Evolutionary conservation across 2,113 vertebrate species (phyloP), one percentile per base, ranked within the genome.

Genomic region (Thamnaconus septentrionalis): DNA sequence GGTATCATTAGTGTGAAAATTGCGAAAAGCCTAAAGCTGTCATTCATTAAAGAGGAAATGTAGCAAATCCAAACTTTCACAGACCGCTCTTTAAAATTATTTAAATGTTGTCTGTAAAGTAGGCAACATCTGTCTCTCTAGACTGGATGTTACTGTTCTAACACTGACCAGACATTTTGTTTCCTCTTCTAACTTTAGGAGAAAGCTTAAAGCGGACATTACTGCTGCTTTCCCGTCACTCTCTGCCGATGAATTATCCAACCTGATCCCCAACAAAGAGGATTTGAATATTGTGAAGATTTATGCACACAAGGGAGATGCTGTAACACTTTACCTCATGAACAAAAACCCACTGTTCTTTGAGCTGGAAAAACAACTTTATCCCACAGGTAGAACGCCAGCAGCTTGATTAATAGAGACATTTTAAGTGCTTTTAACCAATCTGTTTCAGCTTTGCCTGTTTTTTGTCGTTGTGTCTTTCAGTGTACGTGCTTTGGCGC

Each of bases 401-500:
- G 3, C 12, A n/a, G 4, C 46, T 59, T 8, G 10, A 5, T 50
- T n/a, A 53, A 8, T 58, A 18, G 1, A 51, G 1, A 51, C 18
- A 9, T 8, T 42, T 1, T 31, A 31, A 31, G 18, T 31, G 18
- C 18, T 31, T 31, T 42, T 39, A 11, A 47, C 9, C 10, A 3
- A 39, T 5, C 41, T 40, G 11, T 47, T 55, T 18, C 18, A 12
- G 9, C 6, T 40, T 0, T 31, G 5, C 18, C 4, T 50, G 48
- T 11, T 50, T n/a, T 50, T 50, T 50, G 5, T 59, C 53, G 46
- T 76, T 18, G 31, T 53, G 41, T 84, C 62, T 83, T 56, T 70
- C 88, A 97, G 96, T 98, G 48, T 99, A 98, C 68, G 87, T 90
- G 2, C 85, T 99, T 53, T 98, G 96, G 96, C 79, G 81, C 11